Evolutionary conservation across 2,888 invertebrate species (phyloP).

Genomic region (Habroteleia sp.): DNA sequence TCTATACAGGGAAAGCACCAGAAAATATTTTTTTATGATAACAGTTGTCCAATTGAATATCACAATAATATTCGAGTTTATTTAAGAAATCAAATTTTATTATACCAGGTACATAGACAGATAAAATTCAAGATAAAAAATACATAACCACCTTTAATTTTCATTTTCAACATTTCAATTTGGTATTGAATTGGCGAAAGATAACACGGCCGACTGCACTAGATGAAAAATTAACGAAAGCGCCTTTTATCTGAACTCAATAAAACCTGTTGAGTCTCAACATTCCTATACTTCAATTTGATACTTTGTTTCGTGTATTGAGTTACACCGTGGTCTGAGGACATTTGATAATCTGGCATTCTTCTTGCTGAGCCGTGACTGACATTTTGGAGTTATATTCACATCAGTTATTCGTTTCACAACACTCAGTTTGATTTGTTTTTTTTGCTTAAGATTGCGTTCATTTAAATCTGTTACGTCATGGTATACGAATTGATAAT

Average conservation of each 20-base stretch:
- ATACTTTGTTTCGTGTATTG: constrained; percentile 59
- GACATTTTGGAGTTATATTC: constrained; percentile 58
- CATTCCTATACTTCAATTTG: constrained; percentile 57
- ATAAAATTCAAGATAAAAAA: too few relatives aligned
- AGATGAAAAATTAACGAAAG: constrained; percentile 32
- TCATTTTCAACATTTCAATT: constrained; percentile 1
- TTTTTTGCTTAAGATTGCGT: constrained; percentile 25
- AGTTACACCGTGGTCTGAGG: constrained; percentile 55
- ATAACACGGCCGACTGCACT: constrained; percentile 30
- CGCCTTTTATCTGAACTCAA: constrained; percentile 36
- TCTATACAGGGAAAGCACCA: too few relatives aligned
- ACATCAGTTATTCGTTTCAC: constrained; percentile 52
- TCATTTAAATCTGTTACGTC: constrained; percentile 41
- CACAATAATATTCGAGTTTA: too few relatives aligned
- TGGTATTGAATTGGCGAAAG: constrained; percentile 9
- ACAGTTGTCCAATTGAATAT: too few relatives aligned
- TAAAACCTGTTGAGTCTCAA: constrained; percentile 54
- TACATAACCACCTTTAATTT: too few relatives aligned
- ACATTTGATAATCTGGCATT: constrained; percentile 60
- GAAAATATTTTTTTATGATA: too few relatives aligned
- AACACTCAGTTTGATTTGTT: constrained; percentile 35
- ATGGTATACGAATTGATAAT: constrained; percentile 35
- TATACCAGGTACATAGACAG: too few relatives aligned
- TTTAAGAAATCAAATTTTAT: too few relatives aligned
- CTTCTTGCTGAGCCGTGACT: constrained; percentile 52